Evolutionary conservation across 2,888 invertebrate species (phyloP).

Genomic region (Andrena bucephala): DNA sequence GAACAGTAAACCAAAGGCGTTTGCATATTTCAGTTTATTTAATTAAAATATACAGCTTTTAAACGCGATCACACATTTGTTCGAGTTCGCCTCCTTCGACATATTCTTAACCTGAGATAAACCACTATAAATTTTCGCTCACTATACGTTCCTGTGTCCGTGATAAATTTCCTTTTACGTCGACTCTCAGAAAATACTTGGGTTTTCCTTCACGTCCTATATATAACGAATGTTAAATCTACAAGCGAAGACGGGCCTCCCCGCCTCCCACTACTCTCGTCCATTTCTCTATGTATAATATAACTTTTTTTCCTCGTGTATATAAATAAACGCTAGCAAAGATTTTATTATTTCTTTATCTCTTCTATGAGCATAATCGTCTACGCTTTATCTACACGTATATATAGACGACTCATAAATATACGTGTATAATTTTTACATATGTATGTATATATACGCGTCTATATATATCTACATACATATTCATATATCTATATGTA

Average conservation of each 20-base stretch:
- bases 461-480: constrained; percentile 26
- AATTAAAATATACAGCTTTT: constrained; percentile 84
- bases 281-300: constrained; percentile 42
- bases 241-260: constrained; percentile 62
- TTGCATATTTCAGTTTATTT: constrained; percentile 77
- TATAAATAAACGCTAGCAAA: constrained; percentile 75
- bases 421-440: constrained; percentile 50
- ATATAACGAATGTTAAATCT: constrained; percentile 69
- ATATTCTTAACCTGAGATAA: constrained; percentile 71
- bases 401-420: constrained; percentile 45
- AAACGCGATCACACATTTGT: constrained; percentile 82
- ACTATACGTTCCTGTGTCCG: constrained; percentile 36
- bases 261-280: constrained; percentile 27
- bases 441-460: constrained; percentile 10
- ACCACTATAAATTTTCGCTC: constrained; percentile 60
- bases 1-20: constrained; percentile 35
- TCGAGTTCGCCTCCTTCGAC: constrained; percentile 67
- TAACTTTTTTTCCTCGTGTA: constrained; percentile 47
- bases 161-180: constrained; percentile 54
- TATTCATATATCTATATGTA: constrained; percentile 56
- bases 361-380: constrained; percentile 46
- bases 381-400: constrained; percentile 58
- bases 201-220: constrained; percentile 55
- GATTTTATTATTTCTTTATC: constrained; percentile 56
- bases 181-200: constrained; percentile 76